phyloP scores from a whole-genome alignment of 2,113 vertebrate genomes.

The Zosterops hypoxanthus region DNA sequence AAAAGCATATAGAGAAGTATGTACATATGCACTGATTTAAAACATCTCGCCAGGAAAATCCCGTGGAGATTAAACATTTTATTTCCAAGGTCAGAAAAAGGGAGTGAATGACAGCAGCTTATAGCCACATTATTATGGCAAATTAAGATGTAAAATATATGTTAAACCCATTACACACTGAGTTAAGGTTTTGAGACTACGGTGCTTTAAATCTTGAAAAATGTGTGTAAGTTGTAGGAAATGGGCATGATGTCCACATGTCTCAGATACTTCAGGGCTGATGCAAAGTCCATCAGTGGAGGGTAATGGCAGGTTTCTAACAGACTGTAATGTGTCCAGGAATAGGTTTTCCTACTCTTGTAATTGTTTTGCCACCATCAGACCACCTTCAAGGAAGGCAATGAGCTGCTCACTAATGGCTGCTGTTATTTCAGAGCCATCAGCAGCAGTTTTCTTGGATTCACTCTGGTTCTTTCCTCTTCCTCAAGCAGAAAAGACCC shows the following conservation, averaged over 20 bases:
- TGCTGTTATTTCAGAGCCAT: neutral
- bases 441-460: neutral
- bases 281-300: neutral
- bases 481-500: neutral
- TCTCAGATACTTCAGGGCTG: slow-evolving; percentile 33
- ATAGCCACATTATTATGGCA: slow-evolving; percentile 35
- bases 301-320: neutral
- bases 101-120: slow-evolving; percentile 54
- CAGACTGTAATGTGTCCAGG: neutral
- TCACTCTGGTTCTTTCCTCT: neutral
- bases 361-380: neutral
- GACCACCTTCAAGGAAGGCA: neutral
- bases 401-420: neutral
- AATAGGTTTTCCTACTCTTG: neutral
- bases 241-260: slow-evolving; percentile 27
- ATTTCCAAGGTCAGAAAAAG: slow-evolving; percentile 62
- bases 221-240: slow-evolving; percentile 48
- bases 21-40: slow-evolving; percentile 39
- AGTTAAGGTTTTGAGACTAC: neutral
- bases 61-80: slow-evolving; percentile 49
- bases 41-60: slow-evolving; percentile 61
- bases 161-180: slow-evolving; percentile 51
- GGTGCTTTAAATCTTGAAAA: slow-evolving; percentile 13
- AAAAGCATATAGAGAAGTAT: slow-evolving; percentile 49
- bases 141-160: slow-evolving; percentile 59